A percentile compares a stretch with the other conserved stretches of the same genome.
phyloP scores from a whole-genome alignment of 1,140 invertebrate species.

The Drosophila grimshawi region DNA sequence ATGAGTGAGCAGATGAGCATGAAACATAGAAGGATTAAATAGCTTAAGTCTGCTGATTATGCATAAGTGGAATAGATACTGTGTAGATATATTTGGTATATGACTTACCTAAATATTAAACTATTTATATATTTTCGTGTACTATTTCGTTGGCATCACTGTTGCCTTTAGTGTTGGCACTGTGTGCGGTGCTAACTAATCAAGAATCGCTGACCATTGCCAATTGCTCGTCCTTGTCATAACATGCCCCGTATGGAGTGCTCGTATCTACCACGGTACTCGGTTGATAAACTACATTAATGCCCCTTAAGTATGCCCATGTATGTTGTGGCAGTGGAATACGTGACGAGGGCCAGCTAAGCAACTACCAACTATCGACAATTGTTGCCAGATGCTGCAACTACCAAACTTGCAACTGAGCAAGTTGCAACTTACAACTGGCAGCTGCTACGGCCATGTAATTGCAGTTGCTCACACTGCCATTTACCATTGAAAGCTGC shows the following conservation, averaged over 20 bases:
- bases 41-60: background rate
- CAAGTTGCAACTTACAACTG: constrained; percentile 22
- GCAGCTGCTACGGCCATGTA: constrained; percentile 56
- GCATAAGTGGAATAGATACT: background rate
- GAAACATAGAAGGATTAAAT: background rate
- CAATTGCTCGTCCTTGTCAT: constrained; percentile 64
- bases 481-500: constrained; percentile 73
- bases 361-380: constrained; percentile 36
- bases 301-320: constrained; percentile 79
- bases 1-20: background rate
- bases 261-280: constrained; percentile 35
- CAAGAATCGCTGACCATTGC: constrained; percentile 32
- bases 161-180: constrained; percentile 11
- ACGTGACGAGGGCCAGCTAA: constrained; percentile 64
- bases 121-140: background rate
- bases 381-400: constrained; percentile 14
- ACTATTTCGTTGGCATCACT: constrained; percentile 25
- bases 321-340: constrained; percentile 68
- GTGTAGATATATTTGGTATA: background rate
- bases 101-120: background rate
- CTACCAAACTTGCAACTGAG: background rate
- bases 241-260: constrained; percentile 54
- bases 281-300: constrained; percentile 75
- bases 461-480: constrained; percentile 61
- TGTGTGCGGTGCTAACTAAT: constrained; percentile 47